Evolutionary conservation across 2,113 vertebrate species (phyloP).

Genomic region (Ptychochromis oligacanthus): DNA sequence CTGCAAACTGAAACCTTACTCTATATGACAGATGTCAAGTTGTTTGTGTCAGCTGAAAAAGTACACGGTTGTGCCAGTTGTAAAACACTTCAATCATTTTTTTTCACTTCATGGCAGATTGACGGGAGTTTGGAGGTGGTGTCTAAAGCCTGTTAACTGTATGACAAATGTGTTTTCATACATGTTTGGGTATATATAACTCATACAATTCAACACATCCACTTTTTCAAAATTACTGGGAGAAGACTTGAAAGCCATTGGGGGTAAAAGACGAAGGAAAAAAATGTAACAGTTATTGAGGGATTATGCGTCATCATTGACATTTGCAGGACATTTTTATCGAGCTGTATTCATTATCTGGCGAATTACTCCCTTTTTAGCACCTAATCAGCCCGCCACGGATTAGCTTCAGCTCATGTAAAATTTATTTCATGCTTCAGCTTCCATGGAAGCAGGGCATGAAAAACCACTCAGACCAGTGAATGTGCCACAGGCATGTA

Average conservation of each 20-base stretch:
- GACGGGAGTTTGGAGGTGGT: slow-evolving; percentile 4
- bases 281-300: slow-evolving; percentile 58
- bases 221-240: slow-evolving; percentile 18
- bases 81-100: neutral
- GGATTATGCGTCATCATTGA: slow-evolving; percentile 73
- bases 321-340: slow-evolving; percentile 76
- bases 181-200: neutral
- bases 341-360: slow-evolving; percentile 73
- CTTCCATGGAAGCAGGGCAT: slow-evolving; percentile 53
- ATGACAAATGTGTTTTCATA: slow-evolving; percentile 6
- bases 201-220: neutral
- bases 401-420: slow-evolving; percentile 73
- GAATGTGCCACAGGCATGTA: slow-evolving; percentile 46
- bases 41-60: slow-evolving; percentile 7
- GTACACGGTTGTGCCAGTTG: neutral
- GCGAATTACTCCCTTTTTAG: slow-evolving; percentile 78
- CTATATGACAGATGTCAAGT: slow-evolving; percentile 7
- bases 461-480: slow-evolving; percentile 53
- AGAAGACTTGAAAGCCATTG: slow-evolving; percentile 27
- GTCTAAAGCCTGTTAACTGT: slow-evolving; percentile 2
- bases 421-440: slow-evolving; percentile 75
- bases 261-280: neutral
- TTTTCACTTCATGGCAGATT: neutral
- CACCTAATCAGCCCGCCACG: slow-evolving; percentile 68
- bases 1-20: neutral